These are phyloP conservation scores for Papilio polytes DNA, from an alignment of 1,140 invertebrate species.

Conservation along the genomic window DNA sequence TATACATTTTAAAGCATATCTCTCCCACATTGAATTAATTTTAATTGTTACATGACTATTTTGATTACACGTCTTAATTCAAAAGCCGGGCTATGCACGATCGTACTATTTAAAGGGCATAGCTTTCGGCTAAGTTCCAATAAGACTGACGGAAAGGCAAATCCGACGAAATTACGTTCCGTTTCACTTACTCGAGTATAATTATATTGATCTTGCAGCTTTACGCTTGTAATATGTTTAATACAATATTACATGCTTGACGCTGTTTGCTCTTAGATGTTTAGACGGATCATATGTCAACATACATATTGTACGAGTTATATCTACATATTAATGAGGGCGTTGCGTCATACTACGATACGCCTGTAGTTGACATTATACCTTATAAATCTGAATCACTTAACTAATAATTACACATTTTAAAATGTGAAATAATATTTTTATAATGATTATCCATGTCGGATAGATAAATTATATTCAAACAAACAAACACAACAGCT, in stretches of 20 bases:
- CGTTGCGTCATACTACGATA: neutral
- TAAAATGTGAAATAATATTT: neutral
- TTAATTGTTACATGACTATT: neutral
- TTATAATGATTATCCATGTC: neutral
- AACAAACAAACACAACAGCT: too few relatives aligned
- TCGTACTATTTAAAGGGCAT: neutral
- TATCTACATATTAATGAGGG: slow-evolving; percentile 15
- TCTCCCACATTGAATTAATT: neutral
- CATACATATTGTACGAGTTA: slow-evolving; percentile 5
- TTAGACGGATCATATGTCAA: slow-evolving; percentile 37
- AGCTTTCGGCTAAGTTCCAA: slow-evolving; percentile 29
- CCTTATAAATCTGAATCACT: neutral
- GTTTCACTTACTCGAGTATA: slow-evolving; percentile 54
- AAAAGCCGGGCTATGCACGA: neutral
- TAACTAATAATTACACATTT: neutral
- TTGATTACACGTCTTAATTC: neutral
- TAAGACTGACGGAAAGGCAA: slow-evolving; percentile 49
- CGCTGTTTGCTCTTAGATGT: slow-evolving; percentile 52
- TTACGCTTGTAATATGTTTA: slow-evolving; percentile 55
- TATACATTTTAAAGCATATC: neutral
- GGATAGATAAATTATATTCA: too few relatives aligned
- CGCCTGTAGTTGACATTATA: neutral
- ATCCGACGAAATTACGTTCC: slow-evolving; percentile 55
- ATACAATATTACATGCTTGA: slow-evolving; percentile 61
- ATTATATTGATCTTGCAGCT: slow-evolving; percentile 62